Evolutionary conservation across 92 coral and sea anemone genomes (phyloP), one percentile per base, ranked within the genome.

Genomic region (Meandrina meandrites): DNA sequence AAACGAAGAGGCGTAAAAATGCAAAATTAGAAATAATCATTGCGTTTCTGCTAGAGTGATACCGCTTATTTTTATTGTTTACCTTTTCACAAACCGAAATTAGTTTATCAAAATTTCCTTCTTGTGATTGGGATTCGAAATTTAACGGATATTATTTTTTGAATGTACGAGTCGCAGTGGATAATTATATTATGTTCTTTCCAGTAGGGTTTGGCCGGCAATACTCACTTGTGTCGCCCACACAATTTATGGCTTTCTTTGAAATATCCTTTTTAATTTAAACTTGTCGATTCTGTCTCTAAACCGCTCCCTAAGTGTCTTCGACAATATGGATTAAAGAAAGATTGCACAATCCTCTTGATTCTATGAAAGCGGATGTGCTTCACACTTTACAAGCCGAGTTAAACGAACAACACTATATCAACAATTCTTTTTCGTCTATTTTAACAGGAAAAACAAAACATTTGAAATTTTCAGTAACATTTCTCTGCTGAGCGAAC

Each of bases 21-120:
- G 64, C 32, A 58, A 83, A 83, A 85, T 85, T 75, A 77, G 40
- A 42, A 76, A 71, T 70, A 56, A 75, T 56, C 57, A 60, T 16
- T 7, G 30, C 14, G 54, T 31, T 36, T 84, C 40, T 42, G 12
- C 56, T 16, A 7, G 18, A 1, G 73, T 75, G 21, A 37, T 62
- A 48, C 82, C 88, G 75, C 88, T 47, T 75, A 57, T 76, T 51
- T 31, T 28, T 18, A 34, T 85, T 75, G 75, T 76, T 77, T 85
- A 76, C 76, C 28, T 77, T 60, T 42, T n/a, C 67, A 13, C 36
- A 85, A 60, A 57, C 82, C 78, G 30, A 42, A 62, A 75, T 76
- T 75, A 76, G 27, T 34, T 76, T 60, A 56, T 62, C 79, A 70
- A 83, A 51, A 70, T 70, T 69, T 70, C 47, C 72, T 12, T 72